Evolutionary conservation across 1,140 invertebrate species (phyloP), one percentile per base, ranked within the genome.

Genomic region (Diuraphis noxia): DNA sequence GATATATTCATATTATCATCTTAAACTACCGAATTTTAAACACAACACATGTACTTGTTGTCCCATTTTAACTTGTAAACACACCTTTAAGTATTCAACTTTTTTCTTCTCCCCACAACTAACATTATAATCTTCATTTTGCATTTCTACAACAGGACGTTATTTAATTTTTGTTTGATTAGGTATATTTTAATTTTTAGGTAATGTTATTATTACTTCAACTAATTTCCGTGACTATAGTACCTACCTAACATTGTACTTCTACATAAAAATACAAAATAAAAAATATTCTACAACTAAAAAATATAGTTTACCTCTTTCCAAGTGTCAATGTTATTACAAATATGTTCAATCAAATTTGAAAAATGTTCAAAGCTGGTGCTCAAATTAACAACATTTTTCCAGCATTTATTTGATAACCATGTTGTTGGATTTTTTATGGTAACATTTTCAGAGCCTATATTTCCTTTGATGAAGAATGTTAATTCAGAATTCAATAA

Each of bases 401-500:
- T 96, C 97, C 97, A 98, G 86, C 96, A 95, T 93, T 96, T 94
- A 19, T 91, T 87, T 34, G 86, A n/a, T 77, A 92, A 52, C 92
- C 92, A 92, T 38, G n/a, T 34, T 30, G 85, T 81, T 36, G 92
- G 90, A 43, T 91, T 91, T 92, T 97, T 97, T 41, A 98, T 93
- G 0, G 95, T 95, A 1, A 97, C 95, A 93, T 96, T 96, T 38
- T 97, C 97, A 93, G 97, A 34, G 98, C 87, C 98, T 96, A 93
- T 98, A 98, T 41, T 77, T 21, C 89, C 89, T 82, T 81, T 91
- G 25, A 91, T 40, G 21, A 94, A 98, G 98, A 93, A 91, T 36
- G 98, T 96, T n/a, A 98, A 93, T 93, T 98, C 96, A 4, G 94
- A 93, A 93, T 97, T 96, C 5, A 93, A 94, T 1, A 98, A 93